Conservation (phyloP, 1,140 invertebrate species). For the Nebria ingens region DNA sequence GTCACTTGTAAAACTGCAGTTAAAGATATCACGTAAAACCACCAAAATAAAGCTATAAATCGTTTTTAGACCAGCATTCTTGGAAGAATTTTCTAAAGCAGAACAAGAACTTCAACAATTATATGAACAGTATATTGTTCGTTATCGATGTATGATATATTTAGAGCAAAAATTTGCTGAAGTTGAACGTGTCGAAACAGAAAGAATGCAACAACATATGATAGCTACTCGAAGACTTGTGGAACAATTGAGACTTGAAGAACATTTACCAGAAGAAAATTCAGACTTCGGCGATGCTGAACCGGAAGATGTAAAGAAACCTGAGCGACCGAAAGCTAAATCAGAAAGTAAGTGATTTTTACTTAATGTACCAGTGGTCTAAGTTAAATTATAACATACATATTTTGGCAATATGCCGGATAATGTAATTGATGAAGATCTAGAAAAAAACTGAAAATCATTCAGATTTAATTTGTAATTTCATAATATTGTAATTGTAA, state of each 20-base stretch:
- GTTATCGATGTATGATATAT: slow-evolving; percentile 78
- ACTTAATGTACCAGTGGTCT: no score
- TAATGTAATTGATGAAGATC: no score
- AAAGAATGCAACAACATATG: slow-evolving; percentile 25
- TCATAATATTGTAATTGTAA: no score
- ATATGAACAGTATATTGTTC: slow-evolving; percentile 80
- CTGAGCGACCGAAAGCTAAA: slow-evolving; percentile 26
- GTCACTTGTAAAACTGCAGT: no score
- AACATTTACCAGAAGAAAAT: slow-evolving; percentile 12
- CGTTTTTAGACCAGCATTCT: slow-evolving; percentile 83
- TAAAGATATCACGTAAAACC: no score
- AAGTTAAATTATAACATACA: no score
- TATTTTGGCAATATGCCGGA: no score
- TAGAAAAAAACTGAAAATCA: no score
- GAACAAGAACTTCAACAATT: slow-evolving; percentile 77
- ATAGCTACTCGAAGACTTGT: slow-evolving; percentile 21
- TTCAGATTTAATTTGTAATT: no score
- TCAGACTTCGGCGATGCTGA: slow-evolving; percentile 14
- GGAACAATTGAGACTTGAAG: slow-evolving; percentile 16
- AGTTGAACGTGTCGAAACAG: slow-evolving; percentile 45
- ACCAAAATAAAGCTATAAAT: no score
- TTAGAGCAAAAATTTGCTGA: slow-evolving; percentile 64
- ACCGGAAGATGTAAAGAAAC: slow-evolving; percentile 20
- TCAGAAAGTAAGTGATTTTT: slow-evolving; percentile 27
- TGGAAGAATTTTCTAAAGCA: slow-evolving; percentile 90